Evolutionary conservation across 2,797 vertebrate species (phyloP).

Genomic region (Galago senegalensis): DNA sequence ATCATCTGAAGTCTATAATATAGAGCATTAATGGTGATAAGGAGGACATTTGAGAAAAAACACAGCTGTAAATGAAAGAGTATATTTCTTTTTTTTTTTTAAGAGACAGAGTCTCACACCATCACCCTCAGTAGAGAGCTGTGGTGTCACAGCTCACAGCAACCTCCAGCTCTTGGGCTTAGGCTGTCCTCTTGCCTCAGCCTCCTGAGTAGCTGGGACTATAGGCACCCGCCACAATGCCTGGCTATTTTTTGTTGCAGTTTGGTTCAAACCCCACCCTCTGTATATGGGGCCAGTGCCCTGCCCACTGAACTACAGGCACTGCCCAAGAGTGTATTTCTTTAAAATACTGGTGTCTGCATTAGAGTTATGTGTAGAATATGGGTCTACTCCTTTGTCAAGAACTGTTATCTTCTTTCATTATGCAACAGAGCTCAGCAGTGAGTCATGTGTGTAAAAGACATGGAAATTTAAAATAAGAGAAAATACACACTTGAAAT

Average conservation of each 20-base stretch:
- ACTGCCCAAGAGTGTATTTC: not conserved
- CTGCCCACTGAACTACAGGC: too few species aligned
- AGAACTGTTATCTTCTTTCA: not conserved
- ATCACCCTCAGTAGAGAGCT: too few species aligned
- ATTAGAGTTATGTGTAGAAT: not conserved
- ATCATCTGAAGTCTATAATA: not conserved
- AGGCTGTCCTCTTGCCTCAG: too few species aligned
- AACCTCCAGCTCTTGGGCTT: too few species aligned
- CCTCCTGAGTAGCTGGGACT: too few species aligned
- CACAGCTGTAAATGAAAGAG: not conserved
- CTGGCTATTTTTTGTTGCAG: too few species aligned
- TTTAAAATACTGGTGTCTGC: not conserved
- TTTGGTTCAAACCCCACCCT: too few species aligned
- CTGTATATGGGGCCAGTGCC: too few species aligned
- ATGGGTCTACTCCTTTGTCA: not conserved
- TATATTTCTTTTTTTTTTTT: not conserved
- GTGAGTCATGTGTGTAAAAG: not conserved
- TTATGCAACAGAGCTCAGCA: not conserved
- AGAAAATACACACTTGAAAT: not conserved
- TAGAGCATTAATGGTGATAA: not conserved
- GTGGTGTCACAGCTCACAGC: too few species aligned
- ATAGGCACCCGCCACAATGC: too few species aligned
- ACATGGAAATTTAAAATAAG: not conserved
- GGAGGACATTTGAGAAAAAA: not conserved
- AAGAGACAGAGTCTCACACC: too few species aligned